Evolutionary conservation across 2,113 vertebrate species (phyloP).

Genomic region (Albula goreensis): DNA sequence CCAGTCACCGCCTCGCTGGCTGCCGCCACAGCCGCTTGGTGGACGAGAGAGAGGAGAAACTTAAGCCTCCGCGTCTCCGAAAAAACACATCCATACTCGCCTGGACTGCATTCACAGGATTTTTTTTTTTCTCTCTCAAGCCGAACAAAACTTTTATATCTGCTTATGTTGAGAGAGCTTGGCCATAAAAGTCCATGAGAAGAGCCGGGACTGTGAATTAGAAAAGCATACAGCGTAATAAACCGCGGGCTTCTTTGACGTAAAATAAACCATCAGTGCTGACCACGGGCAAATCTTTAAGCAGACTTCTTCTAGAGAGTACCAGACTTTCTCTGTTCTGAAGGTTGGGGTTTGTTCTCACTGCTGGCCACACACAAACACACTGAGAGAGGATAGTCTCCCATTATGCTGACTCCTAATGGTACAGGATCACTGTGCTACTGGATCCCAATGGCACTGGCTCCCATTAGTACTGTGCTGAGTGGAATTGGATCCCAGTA

Average conservation of each 20-base stretch:
- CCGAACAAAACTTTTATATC: slow-evolving; percentile 45
- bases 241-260: slow-evolving; percentile 25
- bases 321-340: not conserved
- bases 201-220: slow-evolving; percentile 19
- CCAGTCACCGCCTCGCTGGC: slow-evolving; percentile 10
- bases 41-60: slow-evolving; percentile 29
- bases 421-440: too few relatives aligned
- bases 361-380: not conserved
- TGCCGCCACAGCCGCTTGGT: slow-evolving; percentile 40
- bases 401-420: too few relatives aligned
- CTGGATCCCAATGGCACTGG: not conserved
- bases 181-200: slow-evolving; percentile 31
- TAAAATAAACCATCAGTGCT: slow-evolving; percentile 21
- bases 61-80: slow-evolving; percentile 21
- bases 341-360: not conserved
- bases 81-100: slow-evolving; percentile 33
- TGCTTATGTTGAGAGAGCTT: slow-evolving; percentile 41
- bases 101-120: not conserved
- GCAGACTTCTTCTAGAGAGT: not conserved
- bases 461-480: too few relatives aligned
- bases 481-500: too few relatives aligned
- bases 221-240: slow-evolving; percentile 31
- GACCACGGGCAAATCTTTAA: slow-evolving; percentile 24
- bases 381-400: not conserved
- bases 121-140: not conserved